Evolutionary conservation across 2,888 invertebrate species (phyloP).

Genomic region (Calephelis perditalis): DNA sequence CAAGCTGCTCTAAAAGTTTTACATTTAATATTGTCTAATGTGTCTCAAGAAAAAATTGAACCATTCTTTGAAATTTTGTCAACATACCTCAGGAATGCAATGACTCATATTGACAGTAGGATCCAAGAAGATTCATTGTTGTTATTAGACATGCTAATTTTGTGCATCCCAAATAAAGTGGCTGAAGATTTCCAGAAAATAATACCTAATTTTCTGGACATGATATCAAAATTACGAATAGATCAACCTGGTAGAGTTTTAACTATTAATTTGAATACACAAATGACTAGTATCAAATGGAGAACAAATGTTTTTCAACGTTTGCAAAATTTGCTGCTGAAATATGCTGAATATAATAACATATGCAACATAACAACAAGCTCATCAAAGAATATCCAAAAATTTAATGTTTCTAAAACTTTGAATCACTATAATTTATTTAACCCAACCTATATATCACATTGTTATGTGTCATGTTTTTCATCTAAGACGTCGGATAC

Average conservation of each 20-base stretch:
- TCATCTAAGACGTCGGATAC: slow-evolving; percentile 58
- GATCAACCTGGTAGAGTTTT: slow-evolving; percentile 83
- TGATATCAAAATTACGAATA: slow-evolving; percentile 86
- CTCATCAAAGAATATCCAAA: slow-evolving; percentile 32
- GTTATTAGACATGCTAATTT: slow-evolving; percentile 86
- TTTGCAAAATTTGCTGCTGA: slow-evolving; percentile 74
- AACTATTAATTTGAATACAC: slow-evolving; percentile 83
- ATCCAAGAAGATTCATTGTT: slow-evolving; percentile 91
- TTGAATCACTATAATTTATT: slow-evolving; percentile 52
- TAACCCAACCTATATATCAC: slow-evolving; percentile 46
- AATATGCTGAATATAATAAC: slow-evolving; percentile 51
- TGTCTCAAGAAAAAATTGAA: slow-evolving; percentile 67
- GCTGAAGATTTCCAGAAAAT: slow-evolving; percentile 83
- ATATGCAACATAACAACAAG: slow-evolving; percentile 34
- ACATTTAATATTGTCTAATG: slow-evolving; percentile 62
- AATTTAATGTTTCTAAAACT: slow-evolving; percentile 44
- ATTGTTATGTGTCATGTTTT: slow-evolving; percentile 60
- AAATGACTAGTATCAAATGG: slow-evolving; percentile 88
- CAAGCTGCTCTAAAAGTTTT: slow-evolving; percentile 77
- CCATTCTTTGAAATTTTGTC: slow-evolving; percentile 89
- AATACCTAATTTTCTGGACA: slow-evolving; percentile 87
- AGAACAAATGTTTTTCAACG: slow-evolving; percentile 85
- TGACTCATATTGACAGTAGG: slow-evolving; percentile 90
- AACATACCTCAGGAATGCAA: slow-evolving; percentile 90
- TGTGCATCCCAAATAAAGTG: slow-evolving; percentile 81